Base-by-base conservation (phyloP, 2,113 vertebrate genomes). In the Muscicapa adusta region DNA sequence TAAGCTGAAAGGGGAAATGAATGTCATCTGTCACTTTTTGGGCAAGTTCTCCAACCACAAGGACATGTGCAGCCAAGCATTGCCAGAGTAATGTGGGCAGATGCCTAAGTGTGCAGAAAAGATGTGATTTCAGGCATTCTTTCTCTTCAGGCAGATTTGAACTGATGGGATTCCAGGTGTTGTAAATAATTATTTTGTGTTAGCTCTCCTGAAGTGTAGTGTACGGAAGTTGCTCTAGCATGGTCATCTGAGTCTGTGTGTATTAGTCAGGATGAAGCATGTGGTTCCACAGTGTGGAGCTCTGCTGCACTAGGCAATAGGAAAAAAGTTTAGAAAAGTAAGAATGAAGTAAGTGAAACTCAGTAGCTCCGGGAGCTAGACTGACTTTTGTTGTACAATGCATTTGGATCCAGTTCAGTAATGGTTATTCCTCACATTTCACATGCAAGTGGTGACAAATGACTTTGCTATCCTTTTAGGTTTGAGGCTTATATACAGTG, bases 21-120 rank as follows among this genome's bases (percentile, higher is more conserved):
- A 70, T 76, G 75, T 85, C n/a, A 58, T 80, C 90, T 91, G 78
- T 88, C 74, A 73, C 51, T 66, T 94, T 82, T 58, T 68, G 85
- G 78, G 67, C 71, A 68, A 79, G 48, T 88, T 53, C 33, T 89
- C 19, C 50, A 73, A 34, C 67, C 72, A 90, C 67, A 93, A 82
- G 85, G 66, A 57, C 34, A 10, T 29, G 24, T 76, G 82, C 71
- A 83, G 25, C 82, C 75, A 83, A 76, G 71, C 75, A 70, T 77
- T 85, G 67, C 71, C 0, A 0, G 20, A 72, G 29, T 66, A 31
- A 73, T 47, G 34, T 51, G 29, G 10, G 51, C 68, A 70, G 67
- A 61, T 88, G 54, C 63, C 23, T 58, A n/a, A 54, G 38, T 14
- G 40, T 88, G 71, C 71, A 57, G 83, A 82, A 89, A 71, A 83